Conservation (phyloP, 2,888 invertebrate species). For the Eulithis prunata region DNA sequence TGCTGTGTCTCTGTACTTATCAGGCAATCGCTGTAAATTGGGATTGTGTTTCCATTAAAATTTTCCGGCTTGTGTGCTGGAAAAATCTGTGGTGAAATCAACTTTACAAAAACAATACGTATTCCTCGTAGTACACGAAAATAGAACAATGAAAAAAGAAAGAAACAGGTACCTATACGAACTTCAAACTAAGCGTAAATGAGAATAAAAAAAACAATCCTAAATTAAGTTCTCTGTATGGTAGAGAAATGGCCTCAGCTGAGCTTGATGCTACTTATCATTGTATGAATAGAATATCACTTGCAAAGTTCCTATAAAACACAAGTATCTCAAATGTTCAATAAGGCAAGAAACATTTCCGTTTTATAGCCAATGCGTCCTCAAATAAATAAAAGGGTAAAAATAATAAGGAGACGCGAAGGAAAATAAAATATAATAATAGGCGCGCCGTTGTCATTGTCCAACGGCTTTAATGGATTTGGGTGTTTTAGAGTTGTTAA, state of each 20-base stretch:
- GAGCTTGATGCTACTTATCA: neutral
- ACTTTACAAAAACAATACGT: neutral
- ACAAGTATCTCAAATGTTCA: constrained; percentile 64
- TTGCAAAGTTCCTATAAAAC: constrained; percentile 45
- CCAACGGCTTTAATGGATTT: constrained; percentile 66
- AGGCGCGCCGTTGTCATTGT: constrained; percentile 64
- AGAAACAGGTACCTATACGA: no score
- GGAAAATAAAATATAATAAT: constrained; percentile 79
- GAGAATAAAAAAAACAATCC: no score
- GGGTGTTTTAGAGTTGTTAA: constrained; percentile 56
- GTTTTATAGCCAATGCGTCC: constrained; percentile 77
- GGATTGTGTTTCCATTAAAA: constrained; percentile 44
- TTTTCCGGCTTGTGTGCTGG: constrained; percentile 13
- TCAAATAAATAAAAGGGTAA: constrained; percentile 76
- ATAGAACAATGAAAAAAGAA: no score
- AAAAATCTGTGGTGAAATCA: constrained; percentile 9
- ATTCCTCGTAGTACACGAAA: no score
- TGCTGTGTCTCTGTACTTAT: constrained; percentile 55
- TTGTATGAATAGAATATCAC: constrained; percentile 17
- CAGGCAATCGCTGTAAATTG: constrained; percentile 50
- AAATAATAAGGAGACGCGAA: constrained; percentile 77
- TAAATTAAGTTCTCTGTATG: no score
- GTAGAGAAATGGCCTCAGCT: no score
- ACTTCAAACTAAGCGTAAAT: no score
- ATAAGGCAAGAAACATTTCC: constrained; percentile 76